Evolutionary conservation across 2,113 vertebrate genomes (phyloP).

Genomic region (Suncus etruscus): DNA sequence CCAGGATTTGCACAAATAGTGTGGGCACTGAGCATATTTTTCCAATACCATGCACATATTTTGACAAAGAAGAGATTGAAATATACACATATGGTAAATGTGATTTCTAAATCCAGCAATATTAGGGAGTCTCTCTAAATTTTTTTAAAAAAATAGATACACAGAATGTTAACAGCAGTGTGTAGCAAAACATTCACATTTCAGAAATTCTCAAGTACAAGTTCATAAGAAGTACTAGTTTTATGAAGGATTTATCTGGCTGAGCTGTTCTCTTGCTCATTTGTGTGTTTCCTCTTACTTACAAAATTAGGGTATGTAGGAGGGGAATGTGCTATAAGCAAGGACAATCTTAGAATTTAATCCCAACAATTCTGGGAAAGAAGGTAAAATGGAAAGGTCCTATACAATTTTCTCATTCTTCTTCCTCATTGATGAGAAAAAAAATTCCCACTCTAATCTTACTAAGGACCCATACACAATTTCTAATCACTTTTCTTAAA

Average conservation of each 20-base stretch:
- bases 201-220: background rate
- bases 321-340: background rate
- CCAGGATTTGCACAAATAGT: background rate
- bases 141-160: slow-evolving; percentile 48
- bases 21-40: slow-evolving; percentile 23
- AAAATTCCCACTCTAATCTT: slow-evolving; percentile 7
- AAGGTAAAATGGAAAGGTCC: slow-evolving; percentile 24
- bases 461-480: background rate
- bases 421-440: slow-evolving; percentile 35
- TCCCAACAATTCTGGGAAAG: slow-evolving; percentile 33
- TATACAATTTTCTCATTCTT: slow-evolving; percentile 19
- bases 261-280: background rate
- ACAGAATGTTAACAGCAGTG: background rate
- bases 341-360: background rate
- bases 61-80: slow-evolving; percentile 1
- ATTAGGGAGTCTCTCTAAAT: slow-evolving; percentile 33
- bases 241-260: background rate
- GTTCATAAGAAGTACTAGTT: background rate
- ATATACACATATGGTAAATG: background rate
- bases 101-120: background rate
- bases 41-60: background rate
- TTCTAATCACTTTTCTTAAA: slow-evolving; percentile 11
- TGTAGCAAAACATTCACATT: background rate
- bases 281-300: background rate
- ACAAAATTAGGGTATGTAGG: background rate